Percentiles rank a stretch among this genome's conserved stretches.
phyloP scores from a whole-genome alignment of 1,140 invertebrate species.

The Drosophila lowei region DNA sequence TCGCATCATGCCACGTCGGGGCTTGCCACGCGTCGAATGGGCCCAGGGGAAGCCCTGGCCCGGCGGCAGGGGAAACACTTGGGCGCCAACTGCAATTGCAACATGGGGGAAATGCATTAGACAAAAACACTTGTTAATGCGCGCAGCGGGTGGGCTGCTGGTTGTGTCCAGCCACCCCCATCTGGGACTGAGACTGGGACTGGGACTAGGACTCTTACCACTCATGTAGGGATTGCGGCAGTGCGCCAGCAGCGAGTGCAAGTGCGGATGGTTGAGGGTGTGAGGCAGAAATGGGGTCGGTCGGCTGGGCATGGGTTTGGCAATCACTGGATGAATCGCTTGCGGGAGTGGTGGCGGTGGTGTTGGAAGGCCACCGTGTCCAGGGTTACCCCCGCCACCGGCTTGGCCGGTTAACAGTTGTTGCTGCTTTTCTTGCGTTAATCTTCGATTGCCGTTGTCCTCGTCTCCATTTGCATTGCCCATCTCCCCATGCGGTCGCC shows the following conservation, averaged over 20 bases:
- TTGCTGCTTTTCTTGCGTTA: slow-evolving; percentile 71
- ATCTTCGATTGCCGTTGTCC: slow-evolving; percentile 82
- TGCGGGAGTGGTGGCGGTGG: slow-evolving; percentile 58
- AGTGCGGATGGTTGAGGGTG: slow-evolving; percentile 83
- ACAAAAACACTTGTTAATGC: slow-evolving; percentile 72
- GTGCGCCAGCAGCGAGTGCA: slow-evolving; percentile 83
- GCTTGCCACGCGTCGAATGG: slow-evolving; percentile 90
- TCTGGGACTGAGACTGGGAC: neutral
- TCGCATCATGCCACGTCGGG: slow-evolving; percentile 96
- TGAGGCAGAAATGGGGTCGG: slow-evolving; percentile 84
- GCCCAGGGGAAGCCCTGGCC: slow-evolving; percentile 90
- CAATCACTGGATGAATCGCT: slow-evolving; percentile 81
- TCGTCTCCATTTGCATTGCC: slow-evolving; percentile 53
- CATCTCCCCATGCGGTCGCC: slow-evolving; percentile 62
- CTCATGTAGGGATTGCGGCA: slow-evolving; percentile 85
- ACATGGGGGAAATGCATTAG: slow-evolving; percentile 58
- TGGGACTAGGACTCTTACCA: slow-evolving; percentile 76
- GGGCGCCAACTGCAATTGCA: slow-evolving; percentile 81
- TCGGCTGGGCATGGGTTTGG: slow-evolving; percentile 85
- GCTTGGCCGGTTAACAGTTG: slow-evolving; percentile 14
- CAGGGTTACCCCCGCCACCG: slow-evolving; percentile 22
- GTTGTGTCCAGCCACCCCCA: neutral
- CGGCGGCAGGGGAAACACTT: slow-evolving; percentile 87
- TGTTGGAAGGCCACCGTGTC: slow-evolving; percentile 40
- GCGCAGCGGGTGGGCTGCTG: slow-evolving; percentile 34